Percentiles rank a stretch among this genome's conserved stretches.
phyloP scores from a whole-genome alignment of 2,888 invertebrate species.

The Eugnorisma glareosa region DNA sequence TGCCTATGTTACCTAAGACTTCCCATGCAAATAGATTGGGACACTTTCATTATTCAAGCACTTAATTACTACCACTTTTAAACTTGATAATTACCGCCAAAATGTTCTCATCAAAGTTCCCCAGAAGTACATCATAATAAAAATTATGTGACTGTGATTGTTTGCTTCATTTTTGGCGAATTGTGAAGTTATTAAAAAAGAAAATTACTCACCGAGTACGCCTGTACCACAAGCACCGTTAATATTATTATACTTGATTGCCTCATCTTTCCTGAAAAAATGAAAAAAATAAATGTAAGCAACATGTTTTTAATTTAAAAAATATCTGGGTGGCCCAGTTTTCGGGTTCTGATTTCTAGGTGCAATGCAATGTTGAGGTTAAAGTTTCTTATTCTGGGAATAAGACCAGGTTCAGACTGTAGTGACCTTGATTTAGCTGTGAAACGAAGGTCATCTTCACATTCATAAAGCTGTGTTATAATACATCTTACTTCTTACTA shows the following conservation, averaged over 20 bases:
- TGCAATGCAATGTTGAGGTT: background rate
- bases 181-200: constrained; percentile 29
- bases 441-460: background rate
- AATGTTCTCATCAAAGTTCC: background rate
- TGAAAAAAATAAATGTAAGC: constrained; percentile 45
- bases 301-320: background rate
- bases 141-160: background rate
- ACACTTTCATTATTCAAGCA: background rate
- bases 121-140: background rate
- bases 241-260: constrained; percentile 68
- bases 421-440: background rate
- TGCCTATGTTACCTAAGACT: background rate
- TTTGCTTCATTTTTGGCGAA: constrained; percentile 1
- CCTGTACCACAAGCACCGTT: constrained; percentile 70
- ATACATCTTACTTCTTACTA: background rate
- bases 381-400: background rate
- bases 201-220: constrained; percentile 73
- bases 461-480: background rate
- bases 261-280: constrained; percentile 77
- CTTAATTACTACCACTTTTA: background rate
- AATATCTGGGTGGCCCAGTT: background rate
- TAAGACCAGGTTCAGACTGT: background rate
- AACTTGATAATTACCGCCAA: constrained; percentile 25
- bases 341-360: background rate
- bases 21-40: background rate